Evolutionary conservation across 2,797 vertebrate species (phyloP).

Genomic region (Coreius guichenoti): DNA sequence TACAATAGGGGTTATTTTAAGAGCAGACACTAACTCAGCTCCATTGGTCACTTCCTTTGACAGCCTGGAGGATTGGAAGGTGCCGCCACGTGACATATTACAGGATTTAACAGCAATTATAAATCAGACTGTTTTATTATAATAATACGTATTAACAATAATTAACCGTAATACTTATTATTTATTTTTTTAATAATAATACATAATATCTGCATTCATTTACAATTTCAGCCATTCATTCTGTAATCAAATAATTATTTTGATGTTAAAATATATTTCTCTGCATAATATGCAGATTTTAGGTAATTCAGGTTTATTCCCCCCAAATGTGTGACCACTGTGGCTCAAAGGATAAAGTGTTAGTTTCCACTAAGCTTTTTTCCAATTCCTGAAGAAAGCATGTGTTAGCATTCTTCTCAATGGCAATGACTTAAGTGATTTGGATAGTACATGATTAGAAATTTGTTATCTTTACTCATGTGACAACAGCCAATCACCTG

Average conservation of each 20-base stretch:
- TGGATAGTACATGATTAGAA: background rate
- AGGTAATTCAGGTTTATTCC: background rate
- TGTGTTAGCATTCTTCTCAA: background rate
- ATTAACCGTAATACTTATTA: too few relatives aligned
- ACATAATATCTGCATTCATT: background rate
- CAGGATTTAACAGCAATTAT: background rate
- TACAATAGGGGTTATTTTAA: constrained; percentile 47
- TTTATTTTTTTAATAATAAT: background rate
- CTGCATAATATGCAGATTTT: background rate
- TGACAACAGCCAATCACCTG: background rate
- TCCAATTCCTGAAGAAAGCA: background rate
- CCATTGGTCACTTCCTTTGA: constrained; percentile 35
- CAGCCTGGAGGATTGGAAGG: constrained; percentile 17
- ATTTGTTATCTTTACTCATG: background rate
- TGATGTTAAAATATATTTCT: background rate
- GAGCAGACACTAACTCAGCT: constrained; percentile 13
- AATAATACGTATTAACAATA: background rate
- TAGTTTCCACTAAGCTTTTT: background rate
- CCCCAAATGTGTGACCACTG: background rate
- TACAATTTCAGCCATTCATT: background rate
- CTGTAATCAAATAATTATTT: background rate
- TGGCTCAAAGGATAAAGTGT: background rate
- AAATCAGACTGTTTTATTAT: background rate
- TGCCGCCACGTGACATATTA: background rate
- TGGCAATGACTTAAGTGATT: background rate